Evolutionary conservation across 2,888 invertebrate genomes (phyloP), one percentile per base, ranked within the genome.

Genomic region (Volucella zonaria): DNA sequence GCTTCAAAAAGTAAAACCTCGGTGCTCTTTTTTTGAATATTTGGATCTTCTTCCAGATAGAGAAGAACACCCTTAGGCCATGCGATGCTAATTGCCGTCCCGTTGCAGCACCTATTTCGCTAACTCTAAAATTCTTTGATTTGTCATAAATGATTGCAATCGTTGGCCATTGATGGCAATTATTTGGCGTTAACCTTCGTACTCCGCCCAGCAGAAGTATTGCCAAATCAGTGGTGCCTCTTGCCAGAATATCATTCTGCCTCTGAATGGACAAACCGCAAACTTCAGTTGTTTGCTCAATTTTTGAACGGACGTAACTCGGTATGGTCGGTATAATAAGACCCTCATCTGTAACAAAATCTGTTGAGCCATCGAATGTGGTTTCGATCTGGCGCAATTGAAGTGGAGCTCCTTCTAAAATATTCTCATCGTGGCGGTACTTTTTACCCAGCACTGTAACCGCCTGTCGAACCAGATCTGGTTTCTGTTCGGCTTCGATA

Each of bases 91-190:
- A 93, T 91, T 97, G 96, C 12, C 97, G 94, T 42, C 95, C 96
- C 66, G 95, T 95, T 88, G 95, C 95, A 15, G 96, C 93, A 31
- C 95, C 97, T 67, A 95, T 93, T 62, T 95, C 95, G 81, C 94
- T 94, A 45, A 89, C 88, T 87, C 91, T 91, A 51, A 15, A 81
- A 62, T 93, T 93, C 91, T 96, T 95, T 42, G 95, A 93, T 62
- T 95, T 95, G 87, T 94, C 95, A 88, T 95, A 95, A 79, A 97
- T 93, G 82, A 96, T 94, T 73, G 95, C 95, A 62, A 96, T 96
- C 59, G 94, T 94, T 71, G 97, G 97, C 93, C 95, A 94, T 92
- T 98, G 98, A 92, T 98, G 98, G 85, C 95, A 95, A 92, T 98
- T 98, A 89, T 95, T 95, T 58, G 97, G 95, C 90, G 96, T 96